phyloP scores from a whole-genome alignment of 2,113 vertebrate species.

The Opisthocomus hoazin region DNA sequence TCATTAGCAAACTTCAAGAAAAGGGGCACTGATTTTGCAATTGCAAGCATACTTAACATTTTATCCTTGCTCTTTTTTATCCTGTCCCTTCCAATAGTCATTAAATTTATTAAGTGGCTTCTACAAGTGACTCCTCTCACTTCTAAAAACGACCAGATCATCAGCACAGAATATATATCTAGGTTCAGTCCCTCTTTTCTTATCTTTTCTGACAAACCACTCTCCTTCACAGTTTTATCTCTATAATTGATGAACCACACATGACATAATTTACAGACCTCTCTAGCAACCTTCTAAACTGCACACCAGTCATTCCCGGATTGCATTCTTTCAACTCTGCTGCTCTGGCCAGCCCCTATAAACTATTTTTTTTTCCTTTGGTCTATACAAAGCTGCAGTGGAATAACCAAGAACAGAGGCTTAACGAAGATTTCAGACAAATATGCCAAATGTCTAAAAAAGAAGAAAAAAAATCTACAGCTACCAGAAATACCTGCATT shows the following conservation, averaged over 20 bases:
- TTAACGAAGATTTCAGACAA: background rate
- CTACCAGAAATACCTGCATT: background rate
- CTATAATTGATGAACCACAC: constrained; percentile 43
- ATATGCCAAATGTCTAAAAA: background rate
- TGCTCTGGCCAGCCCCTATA: background rate
- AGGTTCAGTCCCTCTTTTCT: constrained; percentile 35
- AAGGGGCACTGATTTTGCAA: background rate
- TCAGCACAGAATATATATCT: constrained; percentile 58
- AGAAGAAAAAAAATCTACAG: too few species aligned
- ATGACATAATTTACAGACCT: constrained; percentile 37
- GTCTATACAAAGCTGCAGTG: too few species aligned
- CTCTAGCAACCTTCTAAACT: constrained; percentile 25
- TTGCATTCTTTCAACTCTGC: background rate
- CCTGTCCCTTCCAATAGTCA: constrained; percentile 38
- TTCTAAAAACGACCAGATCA: constrained; percentile 41
- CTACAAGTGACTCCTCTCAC: constrained; percentile 43
- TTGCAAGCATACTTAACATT: constrained; percentile 7
- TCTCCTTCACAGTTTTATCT: constrained; percentile 56
- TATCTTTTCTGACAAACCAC: constrained; percentile 59
- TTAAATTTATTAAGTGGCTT: constrained; percentile 59
- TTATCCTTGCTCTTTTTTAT: constrained; percentile 37
- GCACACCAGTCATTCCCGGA: constrained; percentile 23
- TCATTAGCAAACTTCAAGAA: background rate
- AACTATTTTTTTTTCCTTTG: background rate
- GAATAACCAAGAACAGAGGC: background rate